These are phyloP conservation scores for Myotis findleyi DNA, from an alignment of 2,797 vertebrate species.

Conservation along the genomic window DNA sequence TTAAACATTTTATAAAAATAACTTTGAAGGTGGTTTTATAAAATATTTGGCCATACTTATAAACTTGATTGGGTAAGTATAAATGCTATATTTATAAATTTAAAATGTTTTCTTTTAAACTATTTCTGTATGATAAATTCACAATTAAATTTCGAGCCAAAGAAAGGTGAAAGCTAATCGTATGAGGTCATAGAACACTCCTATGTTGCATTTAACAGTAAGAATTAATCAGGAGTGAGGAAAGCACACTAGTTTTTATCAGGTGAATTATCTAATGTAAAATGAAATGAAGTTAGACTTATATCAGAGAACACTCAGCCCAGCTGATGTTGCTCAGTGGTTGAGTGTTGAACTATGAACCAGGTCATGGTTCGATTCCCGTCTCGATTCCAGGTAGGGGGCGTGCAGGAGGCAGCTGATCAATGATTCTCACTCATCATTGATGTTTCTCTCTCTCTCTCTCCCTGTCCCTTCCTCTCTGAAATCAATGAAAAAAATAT, in stretches of 20 bases:
- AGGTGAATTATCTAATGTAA: not conserved
- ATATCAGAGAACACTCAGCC: not conserved
- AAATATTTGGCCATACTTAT: slow-evolving; percentile 7
- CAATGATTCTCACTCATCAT: no score
- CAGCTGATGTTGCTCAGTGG: no score
- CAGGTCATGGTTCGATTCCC: no score
- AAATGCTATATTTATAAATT: not conserved
- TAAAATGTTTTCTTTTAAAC: slow-evolving; percentile 30
- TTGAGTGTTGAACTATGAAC: no score
- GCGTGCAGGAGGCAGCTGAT: no score
- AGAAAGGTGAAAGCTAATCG: not conserved
- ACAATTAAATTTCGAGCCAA: not conserved
- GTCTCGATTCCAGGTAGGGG: no score
- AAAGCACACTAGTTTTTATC: not conserved
- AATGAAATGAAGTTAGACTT: slow-evolving; percentile 1
- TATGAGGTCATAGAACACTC: not conserved
- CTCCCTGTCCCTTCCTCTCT: no score
- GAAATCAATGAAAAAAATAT: no score
- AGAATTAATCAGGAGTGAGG: not conserved
- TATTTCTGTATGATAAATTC: not conserved
- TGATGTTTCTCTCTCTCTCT: no score
- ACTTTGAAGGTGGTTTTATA: slow-evolving; percentile 1
- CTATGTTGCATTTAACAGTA: not conserved
- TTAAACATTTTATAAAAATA: slow-evolving; percentile 42
- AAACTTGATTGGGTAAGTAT: not conserved